phyloP scores from a whole-genome alignment of 92 coral and sea anemone species.

The Porites cylindrica region DNA sequence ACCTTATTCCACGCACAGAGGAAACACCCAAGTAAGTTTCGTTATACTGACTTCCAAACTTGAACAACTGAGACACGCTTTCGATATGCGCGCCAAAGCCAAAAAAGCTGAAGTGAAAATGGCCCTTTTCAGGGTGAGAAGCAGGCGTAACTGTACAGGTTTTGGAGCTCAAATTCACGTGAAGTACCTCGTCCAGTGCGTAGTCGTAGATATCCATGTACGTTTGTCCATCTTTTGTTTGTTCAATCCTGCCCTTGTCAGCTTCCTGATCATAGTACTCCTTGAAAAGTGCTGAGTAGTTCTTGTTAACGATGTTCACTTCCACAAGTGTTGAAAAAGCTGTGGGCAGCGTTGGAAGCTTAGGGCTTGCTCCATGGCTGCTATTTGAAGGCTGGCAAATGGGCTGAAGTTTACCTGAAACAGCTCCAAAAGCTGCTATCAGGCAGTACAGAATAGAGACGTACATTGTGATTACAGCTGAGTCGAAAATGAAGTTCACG shows the following conservation, averaged over 20 bases:
- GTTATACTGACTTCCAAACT: slow-evolving; percentile 47
- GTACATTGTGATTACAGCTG: background rate
- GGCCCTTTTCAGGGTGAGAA: background rate
- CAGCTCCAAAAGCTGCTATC: slow-evolving; percentile 21
- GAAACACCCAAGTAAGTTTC: slow-evolving; percentile 70
- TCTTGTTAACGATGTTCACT: slow-evolving; percentile 66
- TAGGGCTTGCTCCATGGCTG: slow-evolving; percentile 48
- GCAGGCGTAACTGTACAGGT: slow-evolving; percentile 58
- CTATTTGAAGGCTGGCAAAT: slow-evolving; percentile 51
- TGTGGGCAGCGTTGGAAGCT: slow-evolving; percentile 70
- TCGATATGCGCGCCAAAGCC: slow-evolving; percentile 74
- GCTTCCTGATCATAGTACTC: slow-evolving; percentile 72
- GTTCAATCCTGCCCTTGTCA: slow-evolving; percentile 56
- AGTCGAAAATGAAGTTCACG: too few species aligned
- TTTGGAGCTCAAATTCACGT: slow-evolving; percentile 27
- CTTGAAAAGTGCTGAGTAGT: slow-evolving; percentile 52
- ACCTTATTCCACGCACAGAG: slow-evolving; percentile 77
- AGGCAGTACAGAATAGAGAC: background rate
- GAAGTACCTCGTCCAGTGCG: slow-evolving; percentile 64
- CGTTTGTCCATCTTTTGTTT: slow-evolving; percentile 43
- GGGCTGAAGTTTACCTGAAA: slow-evolving; percentile 41
- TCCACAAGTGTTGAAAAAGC: slow-evolving; percentile 66
- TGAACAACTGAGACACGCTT: slow-evolving; percentile 37
- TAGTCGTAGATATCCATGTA: slow-evolving; percentile 67
- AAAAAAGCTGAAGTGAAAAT: slow-evolving; percentile 39